Conservation (phyloP, 2,888 invertebrate genomes). For the Melanostoma scalare region DNA sequence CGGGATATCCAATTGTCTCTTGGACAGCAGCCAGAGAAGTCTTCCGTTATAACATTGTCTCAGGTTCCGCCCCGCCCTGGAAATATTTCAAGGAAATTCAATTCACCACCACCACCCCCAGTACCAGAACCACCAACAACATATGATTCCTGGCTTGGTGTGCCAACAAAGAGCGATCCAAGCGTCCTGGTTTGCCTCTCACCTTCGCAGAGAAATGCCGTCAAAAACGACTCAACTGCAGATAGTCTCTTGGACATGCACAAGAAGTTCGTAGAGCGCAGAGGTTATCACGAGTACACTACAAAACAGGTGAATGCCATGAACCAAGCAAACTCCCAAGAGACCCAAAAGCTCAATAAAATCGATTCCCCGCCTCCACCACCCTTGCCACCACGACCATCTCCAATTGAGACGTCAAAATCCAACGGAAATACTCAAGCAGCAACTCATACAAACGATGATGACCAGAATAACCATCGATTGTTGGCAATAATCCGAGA, state of each 20-base stretch:
- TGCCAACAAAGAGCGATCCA: constrained; percentile 85
- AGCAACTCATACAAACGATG: constrained; percentile 74
- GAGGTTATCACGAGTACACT: constrained; percentile 83
- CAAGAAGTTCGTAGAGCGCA: constrained; percentile 86
- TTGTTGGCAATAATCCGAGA: constrained; percentile 86
- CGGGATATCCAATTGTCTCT: constrained; percentile 81
- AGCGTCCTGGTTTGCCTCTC: constrained; percentile 87
- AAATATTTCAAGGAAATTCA: too few relatives aligned
- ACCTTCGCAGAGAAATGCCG: constrained; percentile 85
- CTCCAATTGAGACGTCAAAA: constrained; percentile 68
- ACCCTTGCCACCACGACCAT: constrained; percentile 78
- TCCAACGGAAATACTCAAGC: constrained; percentile 71
- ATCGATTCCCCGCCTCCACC: constrained; percentile 79
- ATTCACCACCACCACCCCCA: constrained; percentile 71
- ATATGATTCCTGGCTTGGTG: constrained; percentile 84
- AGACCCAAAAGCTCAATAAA: constrained; percentile 79
- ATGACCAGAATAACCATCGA: constrained; percentile 83
- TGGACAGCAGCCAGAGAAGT: constrained; percentile 31
- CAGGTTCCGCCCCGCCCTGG: constrained; percentile 56
- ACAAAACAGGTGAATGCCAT: constrained; percentile 77
- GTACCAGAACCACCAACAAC: constrained; percentile 70
- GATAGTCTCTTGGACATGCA: constrained; percentile 87
- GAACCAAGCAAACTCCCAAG: constrained; percentile 77
- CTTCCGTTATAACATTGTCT: constrained; percentile 47
- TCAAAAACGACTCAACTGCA: constrained; percentile 81